phyloP scores from a whole-genome alignment of 1,140 invertebrate species.

The Xylocopa sonorina region DNA sequence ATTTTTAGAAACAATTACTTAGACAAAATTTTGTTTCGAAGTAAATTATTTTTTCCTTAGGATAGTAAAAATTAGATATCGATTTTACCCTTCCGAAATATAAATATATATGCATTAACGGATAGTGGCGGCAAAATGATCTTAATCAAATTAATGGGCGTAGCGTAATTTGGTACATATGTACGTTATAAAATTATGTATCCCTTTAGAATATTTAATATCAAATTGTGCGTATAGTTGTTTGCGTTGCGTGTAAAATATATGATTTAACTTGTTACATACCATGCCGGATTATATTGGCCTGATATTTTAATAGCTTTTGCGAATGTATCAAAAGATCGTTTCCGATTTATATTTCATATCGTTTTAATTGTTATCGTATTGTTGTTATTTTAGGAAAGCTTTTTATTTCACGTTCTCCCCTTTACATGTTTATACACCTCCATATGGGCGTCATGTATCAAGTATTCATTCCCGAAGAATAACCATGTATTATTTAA shows the following conservation, averaged over 20 bases:
- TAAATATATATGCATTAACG: no score
- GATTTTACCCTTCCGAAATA: background rate
- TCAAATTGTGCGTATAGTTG: background rate
- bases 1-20: background rate
- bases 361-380: background rate
- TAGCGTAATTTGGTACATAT: slow-evolving; percentile 41
- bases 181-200: slow-evolving; percentile 30
- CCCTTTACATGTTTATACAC: background rate
- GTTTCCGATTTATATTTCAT: background rate
- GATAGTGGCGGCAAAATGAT: background rate
- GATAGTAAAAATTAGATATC: background rate
- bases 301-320: no score
- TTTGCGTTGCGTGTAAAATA: background rate
- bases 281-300: no score
- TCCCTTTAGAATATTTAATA: slow-evolving; percentile 1
- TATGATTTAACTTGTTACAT: background rate
- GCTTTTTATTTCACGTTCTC: no score
- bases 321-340: no score
- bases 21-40: no score
- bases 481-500: no score
- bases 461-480: background rate
- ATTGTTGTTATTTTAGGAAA: background rate
- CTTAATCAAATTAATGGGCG: background rate
- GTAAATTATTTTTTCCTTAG: background rate
- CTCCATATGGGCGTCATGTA: background rate